Percentiles rank a stretch among this genome's conserved stretches.
Evolutionary conservation across 1,140 invertebrate genomes (phyloP).

Genomic region (Tribolium castaneum): DNA sequence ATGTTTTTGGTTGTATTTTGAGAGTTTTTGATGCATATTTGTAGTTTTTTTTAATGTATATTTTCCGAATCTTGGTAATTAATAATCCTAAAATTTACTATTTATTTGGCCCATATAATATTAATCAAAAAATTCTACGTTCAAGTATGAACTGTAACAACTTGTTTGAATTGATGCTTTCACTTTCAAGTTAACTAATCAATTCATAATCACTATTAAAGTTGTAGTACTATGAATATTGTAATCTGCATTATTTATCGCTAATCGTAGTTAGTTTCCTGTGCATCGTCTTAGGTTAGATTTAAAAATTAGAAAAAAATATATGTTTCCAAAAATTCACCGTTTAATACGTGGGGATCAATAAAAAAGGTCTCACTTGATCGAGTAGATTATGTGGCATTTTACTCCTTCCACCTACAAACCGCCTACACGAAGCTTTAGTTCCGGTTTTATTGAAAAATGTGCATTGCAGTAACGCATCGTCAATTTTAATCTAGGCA

Average conservation of each 20-base stretch:
- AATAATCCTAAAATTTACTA: no score
- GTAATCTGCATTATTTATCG: neutral
- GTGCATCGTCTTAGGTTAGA: no score
- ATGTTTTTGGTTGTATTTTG: no score
- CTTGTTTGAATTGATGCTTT: neutral
- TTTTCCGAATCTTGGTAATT: no score
- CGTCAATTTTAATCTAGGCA: neutral
- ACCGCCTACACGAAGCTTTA: neutral
- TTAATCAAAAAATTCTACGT: no score
- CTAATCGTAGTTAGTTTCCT: neutral
- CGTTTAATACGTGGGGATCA: neutral
- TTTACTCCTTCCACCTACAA: neutral
- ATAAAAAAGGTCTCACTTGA: neutral
- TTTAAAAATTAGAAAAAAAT: neutral
- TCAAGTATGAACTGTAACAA: neutral
- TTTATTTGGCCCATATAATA: no score
- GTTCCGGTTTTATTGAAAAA: neutral
- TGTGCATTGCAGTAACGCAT: constrained; percentile 1
- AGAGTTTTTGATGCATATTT: no score
- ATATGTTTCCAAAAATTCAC: neutral
- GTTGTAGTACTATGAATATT: neutral
- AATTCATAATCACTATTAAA: neutral
- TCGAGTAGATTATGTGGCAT: neutral
- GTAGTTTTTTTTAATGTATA: no score
- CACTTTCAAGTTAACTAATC: neutral